Base-by-base conservation (phyloP, 2,888 invertebrate species). In the Ecliptopera silaceata region DNA sequence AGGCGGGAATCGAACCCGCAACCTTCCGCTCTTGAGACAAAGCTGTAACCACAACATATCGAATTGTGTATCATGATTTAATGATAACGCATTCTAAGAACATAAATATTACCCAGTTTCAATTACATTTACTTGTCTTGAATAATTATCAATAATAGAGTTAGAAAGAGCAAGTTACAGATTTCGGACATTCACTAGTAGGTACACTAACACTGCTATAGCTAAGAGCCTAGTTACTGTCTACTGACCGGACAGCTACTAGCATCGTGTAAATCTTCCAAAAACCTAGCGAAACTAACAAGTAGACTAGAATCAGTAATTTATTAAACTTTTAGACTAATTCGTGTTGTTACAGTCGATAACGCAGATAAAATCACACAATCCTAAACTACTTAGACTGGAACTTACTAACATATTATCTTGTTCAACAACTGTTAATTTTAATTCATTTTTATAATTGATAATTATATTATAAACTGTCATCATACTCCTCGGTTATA, bases 331-430 rank as follows among this genome's bases (percentile, higher is more conserved):
- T 70, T 68, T 69, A 70, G 71, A 77, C 38, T 55, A 50, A 75
- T 63, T 64, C 69, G 72, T 75, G 76, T 76, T 81, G 86, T 86
- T 84, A 67, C 78, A 78, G 76, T 77, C 82, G 72, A 84, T 88
- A 87, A 85, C 77, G 74, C 66, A 71, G 86, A 88, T 87, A 82
- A 65, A 57, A 88, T 87, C 86, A 59, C 63, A 64, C 54, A 65
- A 62, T 65, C 64, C 63, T 26, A 56, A 45, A 47, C 26, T 36
- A 43, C 61, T 58, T 59, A 22, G 12, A n/a, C 15, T n/a, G 26
- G 11, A 13, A 29, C 15, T 15, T 36, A 36, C 29, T 26, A 3
- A n/a, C 20, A 18, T n/a, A 15, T 38, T 17, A 38, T 11, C 1
- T 15, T 13, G 6, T 15, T 36, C 0, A 15, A 8, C 15, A 6